Evolutionary conservation across 2,888 invertebrate genomes (phyloP).

Genomic region (Tachina grossa): DNA sequence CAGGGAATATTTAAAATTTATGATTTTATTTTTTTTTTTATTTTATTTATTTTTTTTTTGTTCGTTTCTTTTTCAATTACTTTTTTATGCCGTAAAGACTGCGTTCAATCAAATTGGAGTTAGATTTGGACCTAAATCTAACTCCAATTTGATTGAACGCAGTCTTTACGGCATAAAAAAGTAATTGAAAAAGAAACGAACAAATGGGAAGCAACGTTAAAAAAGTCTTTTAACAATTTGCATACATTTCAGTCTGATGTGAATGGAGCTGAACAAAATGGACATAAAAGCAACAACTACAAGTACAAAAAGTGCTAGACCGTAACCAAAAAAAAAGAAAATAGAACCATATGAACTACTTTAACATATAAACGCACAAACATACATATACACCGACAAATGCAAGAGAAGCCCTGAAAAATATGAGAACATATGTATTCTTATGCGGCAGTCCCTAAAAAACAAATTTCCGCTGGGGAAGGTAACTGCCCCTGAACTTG

Average conservation of each 20-base stretch:
- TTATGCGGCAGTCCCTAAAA: neutral
- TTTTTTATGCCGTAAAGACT: no score
- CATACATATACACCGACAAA: neutral
- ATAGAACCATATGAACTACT: constrained; percentile 49
- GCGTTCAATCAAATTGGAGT: no score
- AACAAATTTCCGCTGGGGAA: no score
- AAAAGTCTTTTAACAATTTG: constrained; percentile 67
- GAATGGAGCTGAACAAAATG: constrained; percentile 40
- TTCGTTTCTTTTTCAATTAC: no score
- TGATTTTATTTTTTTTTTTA: no score
- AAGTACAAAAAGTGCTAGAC: constrained; percentile 50
- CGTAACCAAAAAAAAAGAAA: constrained; percentile 44
- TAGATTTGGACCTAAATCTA: neutral
- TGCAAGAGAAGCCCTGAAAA: neutral
- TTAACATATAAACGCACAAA: constrained; percentile 1
- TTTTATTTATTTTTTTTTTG: no score
- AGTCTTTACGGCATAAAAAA: constrained; percentile 20
- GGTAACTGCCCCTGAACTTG: no score
- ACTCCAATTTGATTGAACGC: neutral
- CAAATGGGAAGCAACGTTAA: constrained; percentile 49
- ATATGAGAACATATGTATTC: neutral
- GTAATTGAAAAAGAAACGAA: constrained; percentile 42
- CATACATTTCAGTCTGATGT: constrained; percentile 64
- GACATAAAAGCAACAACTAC: constrained; percentile 13
- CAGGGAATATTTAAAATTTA: no score